These are phyloP conservation scores for Danaus plexippus DNA, from an alignment of 1,140 invertebrate species.

Conservation along the genomic window DNA sequence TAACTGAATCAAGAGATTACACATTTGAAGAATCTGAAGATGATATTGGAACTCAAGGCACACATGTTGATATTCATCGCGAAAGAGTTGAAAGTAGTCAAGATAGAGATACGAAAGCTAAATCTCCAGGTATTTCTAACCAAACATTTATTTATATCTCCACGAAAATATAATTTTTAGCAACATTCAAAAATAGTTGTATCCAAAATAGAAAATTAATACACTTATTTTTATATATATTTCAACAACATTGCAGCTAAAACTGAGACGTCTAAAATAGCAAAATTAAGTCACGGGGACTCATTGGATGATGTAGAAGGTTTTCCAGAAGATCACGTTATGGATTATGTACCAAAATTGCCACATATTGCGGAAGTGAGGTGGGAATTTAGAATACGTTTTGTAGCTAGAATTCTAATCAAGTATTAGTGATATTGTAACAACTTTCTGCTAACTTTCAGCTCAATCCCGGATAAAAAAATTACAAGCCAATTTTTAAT, in stretches of 20 bases:
- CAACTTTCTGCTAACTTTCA: conserved; percentile 10
- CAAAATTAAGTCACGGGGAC: conserved; percentile 60
- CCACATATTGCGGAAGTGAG: conserved; percentile 66
- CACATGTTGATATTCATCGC: conserved; percentile 47
- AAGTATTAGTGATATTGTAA: too few species aligned
- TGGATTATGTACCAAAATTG: conserved; percentile 59
- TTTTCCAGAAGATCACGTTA: conserved; percentile 65
- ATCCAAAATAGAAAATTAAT: background rate
- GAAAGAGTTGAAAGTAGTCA: conserved; percentile 41
- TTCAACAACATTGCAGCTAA: conserved; percentile 29
- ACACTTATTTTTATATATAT: background rate
- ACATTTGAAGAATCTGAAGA: conserved; percentile 72
- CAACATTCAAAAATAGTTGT: background rate
- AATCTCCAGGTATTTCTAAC: conserved; percentile 24
- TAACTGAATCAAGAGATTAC: conserved; percentile 69
- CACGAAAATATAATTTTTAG: too few species aligned
- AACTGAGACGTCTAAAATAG: conserved; percentile 38
- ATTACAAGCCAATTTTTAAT: conserved; percentile 43
- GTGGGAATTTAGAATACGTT: conserved; percentile 33
- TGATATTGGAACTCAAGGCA: conserved; percentile 60
- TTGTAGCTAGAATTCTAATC: too few species aligned
- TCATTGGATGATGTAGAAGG: conserved; percentile 70
- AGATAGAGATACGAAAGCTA: conserved; percentile 36
- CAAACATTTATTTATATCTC: conserved; percentile 4
- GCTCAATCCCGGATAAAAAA: conserved; percentile 33